phyloP scores from a whole-genome alignment of 2,888 invertebrate species.

The Zaprionus lineosus region DNA sequence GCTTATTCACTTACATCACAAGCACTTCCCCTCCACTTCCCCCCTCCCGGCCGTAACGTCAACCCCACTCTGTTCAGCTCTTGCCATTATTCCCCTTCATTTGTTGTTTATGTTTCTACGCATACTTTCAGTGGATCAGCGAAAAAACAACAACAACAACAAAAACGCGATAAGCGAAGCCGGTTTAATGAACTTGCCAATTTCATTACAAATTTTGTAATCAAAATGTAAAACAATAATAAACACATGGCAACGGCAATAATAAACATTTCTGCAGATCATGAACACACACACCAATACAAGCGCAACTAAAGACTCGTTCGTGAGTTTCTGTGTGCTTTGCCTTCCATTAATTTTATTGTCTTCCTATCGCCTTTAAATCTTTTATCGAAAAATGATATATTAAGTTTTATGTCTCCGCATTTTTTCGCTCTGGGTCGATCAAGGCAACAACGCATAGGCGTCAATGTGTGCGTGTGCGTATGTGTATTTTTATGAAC shows the following conservation, averaged over 20 bases:
- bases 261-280: constrained; percentile 28
- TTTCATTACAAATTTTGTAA: constrained; percentile 51
- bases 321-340: too few relatives aligned
- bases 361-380: too few relatives aligned
- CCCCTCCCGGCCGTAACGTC: too few relatives aligned
- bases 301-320: constrained; percentile 5
- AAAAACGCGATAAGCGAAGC: constrained; percentile 35
- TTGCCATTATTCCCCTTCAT: constrained; percentile 31
- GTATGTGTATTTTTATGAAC: too few relatives aligned
- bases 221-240: constrained; percentile 39
- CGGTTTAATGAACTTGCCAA: constrained; percentile 74
- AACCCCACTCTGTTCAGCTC: not conserved
- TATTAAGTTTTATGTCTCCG: too few relatives aligned
- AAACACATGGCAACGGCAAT: constrained; percentile 33
- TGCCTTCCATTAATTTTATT: too few relatives aligned
- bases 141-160: not conserved
- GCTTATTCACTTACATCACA: too few relatives aligned
- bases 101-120: constrained; percentile 61
- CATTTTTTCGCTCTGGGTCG: too few relatives aligned
- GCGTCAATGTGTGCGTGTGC: too few relatives aligned
- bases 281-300: not conserved
- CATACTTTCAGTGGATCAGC: constrained; percentile 29
- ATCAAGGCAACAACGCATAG: too few relatives aligned
- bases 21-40: too few relatives aligned
- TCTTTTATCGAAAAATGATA: too few relatives aligned